Evolutionary conservation across 2,888 invertebrate genomes (phyloP).

Genomic region (Folsomia manolachei): DNA sequence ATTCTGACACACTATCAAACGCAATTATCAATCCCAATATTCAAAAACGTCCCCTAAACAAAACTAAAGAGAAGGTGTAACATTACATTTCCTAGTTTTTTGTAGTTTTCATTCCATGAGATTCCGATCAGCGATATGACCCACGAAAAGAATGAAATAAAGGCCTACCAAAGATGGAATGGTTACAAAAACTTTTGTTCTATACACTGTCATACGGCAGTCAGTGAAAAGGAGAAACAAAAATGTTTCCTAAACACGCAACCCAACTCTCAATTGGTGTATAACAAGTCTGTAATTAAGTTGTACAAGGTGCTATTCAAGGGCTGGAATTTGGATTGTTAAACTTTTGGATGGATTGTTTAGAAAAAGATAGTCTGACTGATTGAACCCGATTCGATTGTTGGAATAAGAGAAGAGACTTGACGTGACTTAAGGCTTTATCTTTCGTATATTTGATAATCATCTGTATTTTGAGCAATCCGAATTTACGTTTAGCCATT

Average conservation of each 20-base stretch:
- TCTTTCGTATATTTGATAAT: not conserved
- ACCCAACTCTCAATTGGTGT: not conserved
- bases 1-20: too few species aligned
- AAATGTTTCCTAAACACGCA: constrained; percentile 6
- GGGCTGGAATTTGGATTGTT: constrained; percentile 12
- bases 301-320: constrained; percentile 19
- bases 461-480: not conserved
- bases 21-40: not conserved
- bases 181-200: not conserved
- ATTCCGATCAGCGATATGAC: not conserved
- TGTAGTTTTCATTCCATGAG: not conserved
- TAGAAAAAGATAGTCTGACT: constrained; percentile 7
- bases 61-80: constrained; percentile 3
- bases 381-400: constrained; percentile 9
- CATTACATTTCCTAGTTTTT: not conserved
- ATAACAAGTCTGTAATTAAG: constrained; percentile 18
- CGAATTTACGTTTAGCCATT: not conserved
- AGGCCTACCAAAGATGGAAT: not conserved
- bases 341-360: constrained; percentile 8
- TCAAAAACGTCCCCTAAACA: constrained; percentile 1
- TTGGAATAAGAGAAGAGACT: not conserved
- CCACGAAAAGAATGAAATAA: not conserved
- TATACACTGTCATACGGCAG: not conserved
- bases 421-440: not conserved
- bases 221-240: not conserved